Evolutionary conservation across 2,888 invertebrate species (phyloP).

Genomic region (Ophioninae sp.): DNA sequence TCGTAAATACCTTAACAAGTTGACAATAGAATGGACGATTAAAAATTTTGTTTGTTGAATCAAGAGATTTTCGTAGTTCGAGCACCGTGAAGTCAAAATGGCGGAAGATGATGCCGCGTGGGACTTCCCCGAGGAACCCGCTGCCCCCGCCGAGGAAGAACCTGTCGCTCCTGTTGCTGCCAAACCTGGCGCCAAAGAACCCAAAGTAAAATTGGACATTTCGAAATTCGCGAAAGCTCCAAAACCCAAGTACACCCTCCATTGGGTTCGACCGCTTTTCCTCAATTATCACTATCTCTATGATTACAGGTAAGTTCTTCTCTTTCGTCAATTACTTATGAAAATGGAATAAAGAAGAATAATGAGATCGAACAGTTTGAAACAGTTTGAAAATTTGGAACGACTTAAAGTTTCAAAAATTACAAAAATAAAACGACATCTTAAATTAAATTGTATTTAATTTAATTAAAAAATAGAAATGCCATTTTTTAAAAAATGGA

Average conservation of each 20-base stretch:
- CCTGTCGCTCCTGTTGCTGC: constrained; percentile 81
- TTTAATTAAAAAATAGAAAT: no score
- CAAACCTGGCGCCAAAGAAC: constrained; percentile 76
- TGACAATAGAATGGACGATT: no score
- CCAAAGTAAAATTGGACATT: constrained; percentile 75
- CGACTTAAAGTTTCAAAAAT: no score
- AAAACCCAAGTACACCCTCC: constrained; percentile 88
- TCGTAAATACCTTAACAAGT: no score
- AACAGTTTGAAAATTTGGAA: no score
- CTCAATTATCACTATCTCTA: constrained; percentile 92
- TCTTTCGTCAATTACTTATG: not conserved
- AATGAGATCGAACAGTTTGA: no score
- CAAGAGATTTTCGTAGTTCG: constrained; percentile 35
- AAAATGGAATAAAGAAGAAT: no score
- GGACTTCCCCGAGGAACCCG: constrained; percentile 71
- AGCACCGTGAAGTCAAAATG: constrained; percentile 29
- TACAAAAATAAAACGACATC: no score
- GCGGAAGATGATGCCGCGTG: constrained; percentile 64
- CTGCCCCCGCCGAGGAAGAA: constrained; percentile 73
- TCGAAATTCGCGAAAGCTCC: constrained; percentile 81
- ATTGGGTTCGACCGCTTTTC: constrained; percentile 93
- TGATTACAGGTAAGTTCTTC: constrained; percentile 84
- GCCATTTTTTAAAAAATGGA: no score
- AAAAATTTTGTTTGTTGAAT: constrained; percentile 6
- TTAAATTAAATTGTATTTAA: no score